These are phyloP conservation scores for Ruditapes philippinarum DNA, from an alignment of 1,140 invertebrate species.

Conservation along the genomic window DNA sequence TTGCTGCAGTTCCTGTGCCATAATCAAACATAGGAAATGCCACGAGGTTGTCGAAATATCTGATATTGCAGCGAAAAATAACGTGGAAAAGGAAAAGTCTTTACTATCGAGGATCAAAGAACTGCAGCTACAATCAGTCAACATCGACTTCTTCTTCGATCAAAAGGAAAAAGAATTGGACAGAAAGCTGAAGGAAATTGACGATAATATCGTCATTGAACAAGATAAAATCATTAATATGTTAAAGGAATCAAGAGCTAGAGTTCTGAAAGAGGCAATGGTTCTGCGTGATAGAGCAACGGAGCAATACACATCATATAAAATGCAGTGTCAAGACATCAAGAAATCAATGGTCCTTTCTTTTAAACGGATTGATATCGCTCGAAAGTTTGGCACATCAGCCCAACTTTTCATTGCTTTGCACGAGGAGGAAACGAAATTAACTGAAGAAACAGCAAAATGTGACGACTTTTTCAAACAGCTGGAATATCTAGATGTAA, in stretches of 20 bases:
- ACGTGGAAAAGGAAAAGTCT: not conserved
- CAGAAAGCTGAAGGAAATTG: not conserved
- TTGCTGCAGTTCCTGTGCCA: conserved; percentile 2
- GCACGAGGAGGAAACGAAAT: not conserved
- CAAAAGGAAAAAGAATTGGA: not conserved
- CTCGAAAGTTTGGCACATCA: not conserved
- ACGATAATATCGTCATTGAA: not conserved
- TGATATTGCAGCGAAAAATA: not conserved
- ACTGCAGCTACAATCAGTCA: not conserved
- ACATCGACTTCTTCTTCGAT: not conserved
- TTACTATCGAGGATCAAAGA: not conserved
- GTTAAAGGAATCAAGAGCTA: not conserved
- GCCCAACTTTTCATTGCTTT: conserved; percentile 4
- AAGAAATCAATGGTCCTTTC: not conserved
- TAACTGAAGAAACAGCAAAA: not conserved
- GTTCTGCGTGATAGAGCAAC: not conserved
- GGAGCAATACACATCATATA: not conserved
- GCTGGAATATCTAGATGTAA: not conserved
- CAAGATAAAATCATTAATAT: not conserved
- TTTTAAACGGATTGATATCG: not conserved
- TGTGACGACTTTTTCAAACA: not conserved
- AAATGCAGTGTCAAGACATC: not conserved
- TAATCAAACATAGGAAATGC: conserved; percentile 12
- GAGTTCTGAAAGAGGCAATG: not conserved
- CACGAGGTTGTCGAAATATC: not conserved